Base-by-base conservation (phyloP, 2,113 vertebrate genomes). In the Cacatua alba region DNA sequence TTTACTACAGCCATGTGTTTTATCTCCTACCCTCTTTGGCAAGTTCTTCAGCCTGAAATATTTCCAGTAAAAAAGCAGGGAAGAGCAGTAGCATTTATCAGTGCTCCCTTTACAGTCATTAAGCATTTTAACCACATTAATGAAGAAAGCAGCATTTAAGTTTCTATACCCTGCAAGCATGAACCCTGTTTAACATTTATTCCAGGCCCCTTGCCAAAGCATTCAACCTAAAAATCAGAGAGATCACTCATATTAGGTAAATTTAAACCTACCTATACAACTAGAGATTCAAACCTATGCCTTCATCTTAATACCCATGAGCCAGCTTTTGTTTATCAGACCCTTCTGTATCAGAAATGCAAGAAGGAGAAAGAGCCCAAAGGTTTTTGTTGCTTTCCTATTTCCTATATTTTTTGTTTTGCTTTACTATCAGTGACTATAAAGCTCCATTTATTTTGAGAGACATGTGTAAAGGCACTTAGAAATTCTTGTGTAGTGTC, bases 1-100 rank as follows among this genome's bases (percentile, higher is more conserved):
- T 87, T 60, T 89, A 46, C 80, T 75, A 85, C 84, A 88, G 82
- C 69, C 75, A 60, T 49, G 63, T 75, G 43, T 90, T 97, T 92
- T 82, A 81, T 43, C 82, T 82, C 46, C 41, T 31, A 23, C 17
- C 44, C 39, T 90, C 75, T 87, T 33, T 70, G 71, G 65, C 67
- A 86, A 91, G 77, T 64, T 93, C 88, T 77, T 88, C 78, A 84
- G 59, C 24, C 41, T 84, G 46, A 92, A 95, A 48, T 46, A 74
- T 77, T 88, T 94, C 51, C 52, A 57, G 52, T 31, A 72, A 24
- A 91, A 78, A 76, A 51, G 55, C 48, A 91, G 43, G 39, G 52
- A 92, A 75, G 29, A 83, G 28, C 74, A 24, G 92, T 97, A 95
- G 90, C 96, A 55, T 72, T 76, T 62, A 59, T 72, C 57, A 63